Conservation (phyloP, 2,113 vertebrate species). For the Leiothrix lutea region DNA sequence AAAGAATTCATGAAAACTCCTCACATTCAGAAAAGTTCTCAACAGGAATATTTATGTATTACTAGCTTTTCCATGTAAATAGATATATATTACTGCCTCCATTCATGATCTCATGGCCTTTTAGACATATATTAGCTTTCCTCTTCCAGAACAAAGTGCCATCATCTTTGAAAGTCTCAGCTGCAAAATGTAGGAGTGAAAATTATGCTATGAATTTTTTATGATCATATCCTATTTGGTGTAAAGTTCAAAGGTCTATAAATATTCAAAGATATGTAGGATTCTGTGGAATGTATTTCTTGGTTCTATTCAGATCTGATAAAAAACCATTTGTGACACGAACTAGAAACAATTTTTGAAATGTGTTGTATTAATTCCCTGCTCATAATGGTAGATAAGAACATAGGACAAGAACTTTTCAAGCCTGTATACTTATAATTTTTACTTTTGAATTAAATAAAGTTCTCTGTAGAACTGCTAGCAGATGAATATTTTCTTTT, state of each 20-base stretch:
- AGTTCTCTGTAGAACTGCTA: background rate
- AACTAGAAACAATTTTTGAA: background rate
- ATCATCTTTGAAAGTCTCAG: background rate
- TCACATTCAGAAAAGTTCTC: background rate
- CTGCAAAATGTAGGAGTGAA: background rate
- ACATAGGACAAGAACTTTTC: background rate
- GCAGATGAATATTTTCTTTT: background rate
- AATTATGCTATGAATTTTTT: conserved; percentile 9
- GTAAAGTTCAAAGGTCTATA: background rate
- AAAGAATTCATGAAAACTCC: background rate
- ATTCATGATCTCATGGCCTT: background rate
- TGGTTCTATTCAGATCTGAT: background rate
- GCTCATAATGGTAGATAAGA: background rate
- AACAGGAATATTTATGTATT: background rate
- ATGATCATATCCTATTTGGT: background rate
- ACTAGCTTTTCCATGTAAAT: background rate
- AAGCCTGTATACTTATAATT: background rate
- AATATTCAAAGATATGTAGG: background rate
- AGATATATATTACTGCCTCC: background rate
- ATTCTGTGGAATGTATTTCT: background rate
- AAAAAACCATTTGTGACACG: background rate
- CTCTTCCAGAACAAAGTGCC: background rate
- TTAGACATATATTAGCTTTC: background rate
- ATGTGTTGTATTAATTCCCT: background rate
- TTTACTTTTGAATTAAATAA: background rate